Evolutionary conservation across 1,140 invertebrate species (phyloP), one percentile per base, ranked within the genome.

Genomic region (Caerostris extrusa): DNA sequence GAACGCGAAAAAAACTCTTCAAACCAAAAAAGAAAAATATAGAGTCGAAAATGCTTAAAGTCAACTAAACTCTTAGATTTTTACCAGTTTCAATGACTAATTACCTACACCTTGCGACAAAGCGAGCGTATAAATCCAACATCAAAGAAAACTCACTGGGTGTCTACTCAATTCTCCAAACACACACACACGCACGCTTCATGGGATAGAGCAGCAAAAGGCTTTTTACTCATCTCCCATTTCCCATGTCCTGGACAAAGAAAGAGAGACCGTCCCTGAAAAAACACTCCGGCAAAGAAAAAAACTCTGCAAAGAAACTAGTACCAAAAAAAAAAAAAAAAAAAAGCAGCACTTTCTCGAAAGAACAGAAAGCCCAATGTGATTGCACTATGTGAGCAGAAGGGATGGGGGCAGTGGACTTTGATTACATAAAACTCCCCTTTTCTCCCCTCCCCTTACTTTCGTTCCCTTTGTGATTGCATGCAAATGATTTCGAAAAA

Each of bases 351-450:
- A 90, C 53, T 58, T 58, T 57, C 64, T 56, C 87, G 50, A 60
- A 55, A 34, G 69, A 90, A 67, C 71, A 64, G 71, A 81, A 50
- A 67, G 56, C 55, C 34, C 50, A 85, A 67, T 92, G 90, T 67
- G 90, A 92, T 92, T 92, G 90, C 60, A 61, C 81, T 85, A 58
- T 57, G 56, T n/a, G 83, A 60, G n/a, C 7, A 77, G 88, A 10
- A 55, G 55, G 64, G 67, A 53, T 5, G 71, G 19, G 50, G 81
- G 34, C 69, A 85, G 90, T 64, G 90, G 90, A 92, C 60, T 83
- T 92, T 92, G 90, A 92, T 92, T 92, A 85, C 90, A 85, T 85
- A 92, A 61, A 60, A 34, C 64, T 90, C 61, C 50, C 19, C 56
- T 53, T 50, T 50, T 50, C 34, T 53, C 87, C 19, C 12, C 19